Evolutionary conservation across 2,888 invertebrate genomes (phyloP).

Genomic region (Meteorus cinctellus): DNA sequence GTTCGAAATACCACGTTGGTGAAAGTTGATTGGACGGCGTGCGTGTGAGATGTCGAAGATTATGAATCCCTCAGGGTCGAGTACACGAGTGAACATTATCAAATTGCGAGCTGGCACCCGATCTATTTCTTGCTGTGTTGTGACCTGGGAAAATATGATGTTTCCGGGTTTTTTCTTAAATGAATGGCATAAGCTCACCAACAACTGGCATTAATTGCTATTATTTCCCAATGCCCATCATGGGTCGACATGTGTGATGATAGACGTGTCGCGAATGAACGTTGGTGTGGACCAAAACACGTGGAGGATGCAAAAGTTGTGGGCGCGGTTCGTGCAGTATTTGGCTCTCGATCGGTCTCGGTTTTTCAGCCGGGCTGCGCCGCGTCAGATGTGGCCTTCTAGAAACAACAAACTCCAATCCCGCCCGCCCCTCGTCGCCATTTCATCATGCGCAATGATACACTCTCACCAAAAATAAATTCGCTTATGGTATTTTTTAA

Average conservation of each 20-base stretch:
- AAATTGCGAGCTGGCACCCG: slow-evolving; percentile 16
- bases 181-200: slow-evolving; percentile 57
- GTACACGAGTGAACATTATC: slow-evolving; percentile 37
- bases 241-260: slow-evolving; percentile 45
- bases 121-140: slow-evolving; percentile 37
- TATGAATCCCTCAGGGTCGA: slow-evolving; percentile 31
- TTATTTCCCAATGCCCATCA: slow-evolving; percentile 36
- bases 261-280: slow-evolving; percentile 53
- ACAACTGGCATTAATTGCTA: slow-evolving; percentile 46
- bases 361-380: slow-evolving; percentile 49
- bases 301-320: slow-evolving; percentile 57
- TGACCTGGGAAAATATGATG: slow-evolving; percentile 56
- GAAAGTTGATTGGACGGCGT: slow-evolving; percentile 34
- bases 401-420: slow-evolving; percentile 61
- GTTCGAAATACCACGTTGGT: neutral
- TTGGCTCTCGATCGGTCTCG: slow-evolving; percentile 44
- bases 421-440: slow-evolving; percentile 43
- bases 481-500: slow-evolving; percentile 2
- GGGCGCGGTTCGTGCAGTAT: slow-evolving; percentile 47
- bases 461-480: slow-evolving; percentile 46
- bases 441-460: slow-evolving; percentile 32
- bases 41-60: slow-evolving; percentile 36
- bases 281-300: slow-evolving; percentile 47
- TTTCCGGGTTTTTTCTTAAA: slow-evolving; percentile 50
- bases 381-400: slow-evolving; percentile 54